phyloP scores from a whole-genome alignment of 2,113 vertebrate genomes.

The Platycercus adscitus region DNA sequence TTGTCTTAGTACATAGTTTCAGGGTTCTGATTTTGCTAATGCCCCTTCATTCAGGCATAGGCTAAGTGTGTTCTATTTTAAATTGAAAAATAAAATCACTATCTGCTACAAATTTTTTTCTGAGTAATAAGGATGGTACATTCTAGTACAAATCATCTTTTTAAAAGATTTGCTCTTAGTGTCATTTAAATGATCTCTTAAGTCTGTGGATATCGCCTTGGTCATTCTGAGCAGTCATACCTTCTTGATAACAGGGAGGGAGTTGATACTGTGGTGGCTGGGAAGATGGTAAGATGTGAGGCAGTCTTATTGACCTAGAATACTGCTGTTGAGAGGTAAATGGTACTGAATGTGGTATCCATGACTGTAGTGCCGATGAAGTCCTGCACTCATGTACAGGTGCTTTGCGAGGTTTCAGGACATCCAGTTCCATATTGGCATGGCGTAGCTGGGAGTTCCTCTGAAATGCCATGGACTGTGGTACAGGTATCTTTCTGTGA shows the following conservation, averaged over 20 bases:
- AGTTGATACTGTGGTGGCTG: conserved; percentile 36
- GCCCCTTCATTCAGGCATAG: background rate
- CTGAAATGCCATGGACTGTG: background rate
- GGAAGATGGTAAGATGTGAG: background rate
- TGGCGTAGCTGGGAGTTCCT: background rate
- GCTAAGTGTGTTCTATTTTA: background rate
- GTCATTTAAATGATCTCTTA: background rate
- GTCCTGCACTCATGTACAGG: background rate
- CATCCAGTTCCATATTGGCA: background rate
- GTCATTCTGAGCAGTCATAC: background rate
- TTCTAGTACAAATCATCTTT: background rate
- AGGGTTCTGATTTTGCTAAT: background rate
- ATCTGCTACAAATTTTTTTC: background rate
- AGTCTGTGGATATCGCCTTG: background rate
- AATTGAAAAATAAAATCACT: background rate
- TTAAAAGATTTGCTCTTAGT: background rate
- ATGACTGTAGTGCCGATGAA: background rate
- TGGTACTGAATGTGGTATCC: background rate
- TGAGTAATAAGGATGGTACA: background rate
- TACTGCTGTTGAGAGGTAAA: background rate
- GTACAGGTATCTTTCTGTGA: background rate
- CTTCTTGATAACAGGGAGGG: background rate
- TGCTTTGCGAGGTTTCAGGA: background rate
- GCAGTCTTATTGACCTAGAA: background rate
- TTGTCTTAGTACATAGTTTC: background rate